Percentiles rank a stretch among this genome's conserved stretches.
phyloP scores from a whole-genome alignment of 2,888 invertebrate species.

The Cordilura impudica region DNA sequence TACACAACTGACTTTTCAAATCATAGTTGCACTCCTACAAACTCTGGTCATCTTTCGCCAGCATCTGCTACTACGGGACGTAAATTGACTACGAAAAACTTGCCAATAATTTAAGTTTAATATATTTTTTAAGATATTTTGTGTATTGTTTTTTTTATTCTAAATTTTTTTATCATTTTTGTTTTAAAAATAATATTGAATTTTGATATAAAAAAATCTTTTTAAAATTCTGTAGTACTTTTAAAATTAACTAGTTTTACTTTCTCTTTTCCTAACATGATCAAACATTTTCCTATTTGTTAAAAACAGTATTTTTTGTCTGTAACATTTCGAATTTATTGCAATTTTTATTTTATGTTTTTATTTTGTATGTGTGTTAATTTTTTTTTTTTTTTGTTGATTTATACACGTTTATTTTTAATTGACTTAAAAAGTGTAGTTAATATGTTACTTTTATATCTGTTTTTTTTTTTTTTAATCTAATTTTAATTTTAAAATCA shows the following conservation, averaged over 20 bases:
- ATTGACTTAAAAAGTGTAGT: constrained; percentile 21
- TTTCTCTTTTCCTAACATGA: neutral
- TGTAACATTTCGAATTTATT: neutral
- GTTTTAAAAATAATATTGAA: too few relatives aligned
- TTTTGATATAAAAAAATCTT: constrained; percentile 50
- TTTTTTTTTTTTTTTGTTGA: neutral
- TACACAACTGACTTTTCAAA: constrained; percentile 55
- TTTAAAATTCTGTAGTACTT: neutral
- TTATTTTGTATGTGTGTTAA: constrained; percentile 1
- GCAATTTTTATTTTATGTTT: neutral
- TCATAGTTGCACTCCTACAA: constrained; percentile 27
- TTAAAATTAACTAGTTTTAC: neutral
- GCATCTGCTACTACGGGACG: constrained; percentile 57
- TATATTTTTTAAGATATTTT: constrained; percentile 10
- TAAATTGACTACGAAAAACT: constrained; percentile 71
- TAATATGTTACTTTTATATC: neutral
- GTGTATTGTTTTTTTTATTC: constrained; percentile 7
- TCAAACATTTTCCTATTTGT: neutral
- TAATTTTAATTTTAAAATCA: too few relatives aligned
- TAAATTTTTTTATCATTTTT: too few relatives aligned
- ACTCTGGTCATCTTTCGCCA: constrained; percentile 54
- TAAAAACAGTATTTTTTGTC: neutral
- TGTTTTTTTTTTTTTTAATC: too few relatives aligned
- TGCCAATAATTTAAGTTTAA: constrained; percentile 69
- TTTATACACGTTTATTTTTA: too few relatives aligned